Evolutionary conservation across 2,113 vertebrate species (phyloP), one percentile per base, ranked within the genome.

Genomic region (Indicator maculatus): DNA sequence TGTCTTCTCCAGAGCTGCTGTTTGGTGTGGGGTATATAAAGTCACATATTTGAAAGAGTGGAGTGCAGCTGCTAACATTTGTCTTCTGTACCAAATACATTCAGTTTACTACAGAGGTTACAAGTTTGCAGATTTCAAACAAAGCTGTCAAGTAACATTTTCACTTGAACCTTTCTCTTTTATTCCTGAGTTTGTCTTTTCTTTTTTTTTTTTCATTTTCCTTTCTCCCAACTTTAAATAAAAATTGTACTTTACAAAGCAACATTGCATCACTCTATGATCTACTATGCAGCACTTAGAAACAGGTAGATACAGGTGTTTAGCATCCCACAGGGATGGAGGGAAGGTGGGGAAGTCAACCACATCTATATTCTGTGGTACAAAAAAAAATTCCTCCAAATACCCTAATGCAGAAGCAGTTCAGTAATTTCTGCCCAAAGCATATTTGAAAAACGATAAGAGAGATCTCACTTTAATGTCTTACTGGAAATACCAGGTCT

Each of bases 351-450:
- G 2, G 0, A 59, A 55, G 31, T 23, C 8, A 86, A 66, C 28
- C 5, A 30, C 31, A 31, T 53, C 59, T 83, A 38, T n/a, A 38
- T 18, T 9, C 27, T 20, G 11, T 63, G 8, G 75, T 72, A 60
- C 52, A 28, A 66, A 71, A 39, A 79, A 52, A 23, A 14, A 16
- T 44, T 44, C 41, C 14, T 23, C 12, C 36, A 74, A 27, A 75
- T 61, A 64, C 11, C 47, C 11, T 81, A 64, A 63, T 45, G n/a
- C 0, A 0, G 38, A 87, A 82, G 26, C 1, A 1, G 6, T 59
- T 84, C 27, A n/a, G n/a, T 50, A 60, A 75, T 83, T 86, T 79
- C 44, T 80, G 66, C 58, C 21, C 38, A 13, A 5, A 88, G 17
- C 1, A 1, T 36, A 47, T 66, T 59, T 83, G 38, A 66, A 82